Base-by-base conservation (phyloP, 37 sponge, comb jelly and placozoan genomes). In the Aplysina aerophoba region DNA sequence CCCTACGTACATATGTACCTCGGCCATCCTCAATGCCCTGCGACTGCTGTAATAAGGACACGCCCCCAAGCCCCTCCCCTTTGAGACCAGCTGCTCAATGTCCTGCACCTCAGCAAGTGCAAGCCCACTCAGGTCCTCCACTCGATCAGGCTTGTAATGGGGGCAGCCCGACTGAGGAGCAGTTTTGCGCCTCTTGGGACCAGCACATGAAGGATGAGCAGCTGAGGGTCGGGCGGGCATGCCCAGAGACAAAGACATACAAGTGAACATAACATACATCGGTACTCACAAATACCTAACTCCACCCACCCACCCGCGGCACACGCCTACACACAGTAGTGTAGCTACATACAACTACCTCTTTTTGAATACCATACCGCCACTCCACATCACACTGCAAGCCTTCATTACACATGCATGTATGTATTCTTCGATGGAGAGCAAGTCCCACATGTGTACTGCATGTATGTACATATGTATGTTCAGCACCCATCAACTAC, bases 1-100 rank as follows among this genome's bases (percentile, higher is more conserved):
- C 38, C 5, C 36, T n/a, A 2, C 21, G 3, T 57, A 79, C 57
- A 11, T 27, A 55, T 59, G 8, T 27, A 93, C 95, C 89, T 98
- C 93, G 28, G 99, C 99, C 36, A 86, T 39, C 41, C 96, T 92
- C 21, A 97, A 80, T 24, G 96, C 90, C 1, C 85, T 37, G 41
- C 99, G 64, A 1, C 92, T 85, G 14, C 92, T 94, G 82, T 99
- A 99, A 84, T 99, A 99, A 17, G 99, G 96, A 89, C 99, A 99
- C 19, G 96, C 91, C 54, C 75, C 59, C 62, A 92, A 34, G 24
- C 92, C 85, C 59, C 85, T 82, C 21, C 97, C 99, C 24, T 86
- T 38, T 16, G 81, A 22, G 41, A 92, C 91, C 75, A 97, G 83
- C 62, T 91, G 88, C 85, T 99, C 99, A 40, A 99, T 97, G 72